A percentile compares a stretch with the other conserved stretches of the same genome.
These are phyloP conservation scores for Haemorhous mexicanus DNA, from an alignment of 2,113 vertebrate species.

Conservation along the genomic window DNA sequence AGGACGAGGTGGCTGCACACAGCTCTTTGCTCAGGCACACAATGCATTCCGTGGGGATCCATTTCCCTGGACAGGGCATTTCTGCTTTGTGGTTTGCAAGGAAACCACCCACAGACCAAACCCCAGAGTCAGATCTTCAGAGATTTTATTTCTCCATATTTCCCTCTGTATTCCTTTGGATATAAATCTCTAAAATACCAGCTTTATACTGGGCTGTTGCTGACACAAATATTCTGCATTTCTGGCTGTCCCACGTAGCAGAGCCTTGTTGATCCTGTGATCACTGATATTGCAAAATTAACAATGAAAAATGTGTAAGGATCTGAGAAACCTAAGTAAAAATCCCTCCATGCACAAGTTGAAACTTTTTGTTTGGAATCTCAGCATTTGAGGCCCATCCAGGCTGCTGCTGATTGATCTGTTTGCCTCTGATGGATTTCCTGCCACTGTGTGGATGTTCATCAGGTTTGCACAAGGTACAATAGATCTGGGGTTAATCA, in stretches of 20 bases:
- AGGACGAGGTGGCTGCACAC: constrained; percentile 27
- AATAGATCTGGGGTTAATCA: background rate
- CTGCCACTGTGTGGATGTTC: constrained; percentile 8
- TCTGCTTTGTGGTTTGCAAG: constrained; percentile 47
- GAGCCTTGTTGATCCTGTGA: background rate
- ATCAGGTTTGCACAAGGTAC: background rate
- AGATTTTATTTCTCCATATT: background rate
- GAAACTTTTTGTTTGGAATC: background rate
- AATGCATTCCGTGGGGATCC: constrained; percentile 31
- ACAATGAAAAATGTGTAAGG: background rate
- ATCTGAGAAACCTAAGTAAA: no score
- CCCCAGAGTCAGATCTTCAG: background rate
- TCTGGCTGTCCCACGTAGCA: background rate
- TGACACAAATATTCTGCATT: background rate
- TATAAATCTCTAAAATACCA: background rate
- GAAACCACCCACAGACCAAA: constrained; percentile 42
- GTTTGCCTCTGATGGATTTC: constrained; percentile 40
- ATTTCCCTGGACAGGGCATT: constrained; percentile 53
- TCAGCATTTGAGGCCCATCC: background rate
- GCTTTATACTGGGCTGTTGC: background rate
- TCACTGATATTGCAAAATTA: background rate
- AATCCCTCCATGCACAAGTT: background rate
- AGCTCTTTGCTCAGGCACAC: constrained; percentile 32
- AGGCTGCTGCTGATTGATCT: background rate
- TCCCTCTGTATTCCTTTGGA: background rate